Conservation (phyloP, 1,140 invertebrate genomes). For the Forficula auricularia region DNA sequence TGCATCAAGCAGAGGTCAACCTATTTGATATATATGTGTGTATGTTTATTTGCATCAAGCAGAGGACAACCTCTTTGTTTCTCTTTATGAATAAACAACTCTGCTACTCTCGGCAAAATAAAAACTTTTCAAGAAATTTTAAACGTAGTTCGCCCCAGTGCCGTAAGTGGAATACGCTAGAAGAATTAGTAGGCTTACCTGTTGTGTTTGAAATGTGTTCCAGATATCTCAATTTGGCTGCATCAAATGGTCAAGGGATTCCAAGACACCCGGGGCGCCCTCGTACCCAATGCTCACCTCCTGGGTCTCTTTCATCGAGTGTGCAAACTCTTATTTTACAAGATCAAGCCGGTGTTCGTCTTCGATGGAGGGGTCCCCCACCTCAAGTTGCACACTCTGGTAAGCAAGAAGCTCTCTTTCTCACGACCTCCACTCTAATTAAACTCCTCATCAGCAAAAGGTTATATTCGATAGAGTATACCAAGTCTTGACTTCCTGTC, state of each 20-base stretch:
- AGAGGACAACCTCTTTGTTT: no score
- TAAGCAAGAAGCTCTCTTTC: conserved; percentile 30
- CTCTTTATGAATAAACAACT: no score
- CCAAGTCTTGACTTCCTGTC: conserved; percentile 10
- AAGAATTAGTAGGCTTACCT: no score
- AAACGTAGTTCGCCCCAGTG: no score
- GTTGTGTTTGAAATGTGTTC: background rate
- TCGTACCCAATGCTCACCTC: conserved; percentile 77
- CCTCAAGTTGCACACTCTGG: conserved; percentile 84
- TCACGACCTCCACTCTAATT: conserved; percentile 10
- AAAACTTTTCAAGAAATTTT: no score
- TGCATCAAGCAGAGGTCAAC: no score
- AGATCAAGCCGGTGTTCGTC: conserved; percentile 96
- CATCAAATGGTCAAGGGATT: conserved; percentile 93
- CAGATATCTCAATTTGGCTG: conserved; percentile 97
- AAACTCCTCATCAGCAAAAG: conserved; percentile 10
- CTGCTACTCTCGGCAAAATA: no score
- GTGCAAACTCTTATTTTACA: conserved; percentile 90
- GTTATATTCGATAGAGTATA: conserved; percentile 7
- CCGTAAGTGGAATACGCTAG: no score
- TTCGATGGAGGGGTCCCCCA: conserved; percentile 90
- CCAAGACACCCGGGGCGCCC: conserved; percentile 63
- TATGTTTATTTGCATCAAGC: no score
- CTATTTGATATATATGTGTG: no score
- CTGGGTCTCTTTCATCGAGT: conserved; percentile 81